A percentile compares a stretch with the other conserved stretches of the same genome.
Conservation (phyloP, 2,888 invertebrate genomes). For the Nemoura dubitans region DNA sequence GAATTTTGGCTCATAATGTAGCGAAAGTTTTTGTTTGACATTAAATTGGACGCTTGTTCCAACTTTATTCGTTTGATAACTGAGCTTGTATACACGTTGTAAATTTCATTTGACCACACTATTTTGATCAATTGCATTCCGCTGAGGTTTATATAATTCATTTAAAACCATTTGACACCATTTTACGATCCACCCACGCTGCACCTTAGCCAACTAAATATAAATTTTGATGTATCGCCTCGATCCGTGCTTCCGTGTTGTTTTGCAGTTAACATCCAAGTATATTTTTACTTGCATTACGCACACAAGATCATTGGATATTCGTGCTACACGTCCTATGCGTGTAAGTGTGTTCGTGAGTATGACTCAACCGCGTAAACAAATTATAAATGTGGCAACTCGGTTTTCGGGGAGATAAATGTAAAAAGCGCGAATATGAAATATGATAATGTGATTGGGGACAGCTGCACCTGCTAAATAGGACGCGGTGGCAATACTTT, state of each 20-base stretch:
- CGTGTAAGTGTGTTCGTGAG: background rate
- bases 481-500: background rate
- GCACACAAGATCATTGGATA: background rate
- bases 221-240: background rate
- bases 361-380: background rate
- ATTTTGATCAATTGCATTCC: background rate
- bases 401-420: conserved; percentile 17
- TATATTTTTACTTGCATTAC: background rate
- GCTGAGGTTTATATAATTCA: background rate
- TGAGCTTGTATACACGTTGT: too few species aligned
- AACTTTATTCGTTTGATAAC: too few species aligned
- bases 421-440: conserved; percentile 16
- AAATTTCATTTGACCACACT: too few species aligned
- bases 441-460: background rate
- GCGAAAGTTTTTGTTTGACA: background rate
- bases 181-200: background rate
- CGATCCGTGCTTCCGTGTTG: background rate
- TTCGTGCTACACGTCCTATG: background rate
- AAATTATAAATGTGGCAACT: conserved; percentile 15
- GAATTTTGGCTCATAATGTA: background rate
- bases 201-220: background rate
- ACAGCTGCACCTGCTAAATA: conserved; percentile 39
- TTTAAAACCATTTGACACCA: background rate
- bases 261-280: background rate
- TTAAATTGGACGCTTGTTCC: background rate